phyloP scores from a whole-genome alignment of 2,888 invertebrate genomes.

The Epicampocera succincta region DNA sequence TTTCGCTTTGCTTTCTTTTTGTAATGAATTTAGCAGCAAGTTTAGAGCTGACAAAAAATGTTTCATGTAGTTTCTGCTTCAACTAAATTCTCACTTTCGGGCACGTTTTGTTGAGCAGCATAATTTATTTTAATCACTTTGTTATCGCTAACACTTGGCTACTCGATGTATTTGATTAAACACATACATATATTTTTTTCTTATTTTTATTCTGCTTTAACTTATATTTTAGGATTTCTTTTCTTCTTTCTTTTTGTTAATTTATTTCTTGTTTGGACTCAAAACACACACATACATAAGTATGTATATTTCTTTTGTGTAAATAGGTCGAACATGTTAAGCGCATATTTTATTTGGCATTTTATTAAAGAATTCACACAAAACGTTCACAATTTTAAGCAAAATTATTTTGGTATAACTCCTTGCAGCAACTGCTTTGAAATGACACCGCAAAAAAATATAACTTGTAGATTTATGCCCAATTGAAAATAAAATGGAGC shows the following conservation, averaged over 20 bases:
- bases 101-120: conserved; percentile 26
- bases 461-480: conserved; percentile 10
- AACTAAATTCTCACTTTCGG: conserved; percentile 36
- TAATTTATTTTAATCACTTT: conserved; percentile 11
- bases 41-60: neutral
- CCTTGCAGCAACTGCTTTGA: conserved; percentile 22
- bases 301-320: conserved; percentile 25
- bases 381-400: neutral
- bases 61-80: conserved; percentile 25
- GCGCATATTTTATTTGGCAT: neutral
- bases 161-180: conserved; percentile 44
- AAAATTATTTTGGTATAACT: conserved; percentile 49
- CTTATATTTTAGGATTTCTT: conserved; percentile 30
- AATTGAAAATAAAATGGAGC: neutral
- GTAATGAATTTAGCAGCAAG: neutral
- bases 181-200: no score
- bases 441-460: conserved; percentile 41
- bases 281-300: conserved; percentile 16
- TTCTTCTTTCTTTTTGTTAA: conserved; percentile 26
- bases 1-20: neutral
- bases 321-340: conserved; percentile 4
- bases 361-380: conserved; percentile 45
- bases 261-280: conserved; percentile 35
- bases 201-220: conserved; percentile 10
- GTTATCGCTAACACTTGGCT: conserved; percentile 50